Evolutionary conservation across 1,140 invertebrate species (phyloP).

Genomic region (Drosophila hydei): DNA sequence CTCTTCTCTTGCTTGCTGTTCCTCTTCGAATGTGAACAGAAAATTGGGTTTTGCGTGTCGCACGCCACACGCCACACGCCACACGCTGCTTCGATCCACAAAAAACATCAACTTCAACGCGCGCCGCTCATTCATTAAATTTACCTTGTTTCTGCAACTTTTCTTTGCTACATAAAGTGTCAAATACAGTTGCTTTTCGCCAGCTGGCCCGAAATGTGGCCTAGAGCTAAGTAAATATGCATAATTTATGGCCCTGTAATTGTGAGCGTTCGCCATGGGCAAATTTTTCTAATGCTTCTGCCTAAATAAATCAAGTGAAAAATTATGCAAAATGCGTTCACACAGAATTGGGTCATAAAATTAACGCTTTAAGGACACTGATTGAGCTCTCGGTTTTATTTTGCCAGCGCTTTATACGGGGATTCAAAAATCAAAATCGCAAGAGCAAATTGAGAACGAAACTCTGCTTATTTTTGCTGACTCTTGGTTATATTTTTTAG

Average conservation of each 20-base stretch:
- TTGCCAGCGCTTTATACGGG: not conserved
- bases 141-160: conserved; percentile 13
- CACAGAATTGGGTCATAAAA: conserved; percentile 47
- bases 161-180: conserved; percentile 49
- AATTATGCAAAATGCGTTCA: conserved; percentile 62
- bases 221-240: conserved; percentile 42
- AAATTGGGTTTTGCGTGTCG: conserved; percentile 75
- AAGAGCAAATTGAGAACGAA: too few relatives aligned
- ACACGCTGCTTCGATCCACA: not conserved
- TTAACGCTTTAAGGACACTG: conserved; percentile 9
- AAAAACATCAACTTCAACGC: conserved; percentile 30
- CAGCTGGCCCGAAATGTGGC: conserved; percentile 8
- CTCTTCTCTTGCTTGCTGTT: conserved; percentile 15
- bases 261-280: conserved; percentile 38
- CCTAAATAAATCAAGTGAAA: conserved; percentile 70
- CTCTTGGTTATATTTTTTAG: too few relatives aligned
- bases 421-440: too few relatives aligned
- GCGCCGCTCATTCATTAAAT: conserved; percentile 45
- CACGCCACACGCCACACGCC: conserved; percentile 44
- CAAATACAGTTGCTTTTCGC: conserved; percentile 62
- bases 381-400: not conserved
- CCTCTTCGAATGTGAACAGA: conserved; percentile 28
- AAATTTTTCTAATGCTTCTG: conserved; percentile 54
- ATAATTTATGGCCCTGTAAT: conserved; percentile 68
- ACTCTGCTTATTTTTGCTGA: too few relatives aligned